Conservation (phyloP, 2,113 vertebrate species). For the Archocentrus centrarchus region DNA sequence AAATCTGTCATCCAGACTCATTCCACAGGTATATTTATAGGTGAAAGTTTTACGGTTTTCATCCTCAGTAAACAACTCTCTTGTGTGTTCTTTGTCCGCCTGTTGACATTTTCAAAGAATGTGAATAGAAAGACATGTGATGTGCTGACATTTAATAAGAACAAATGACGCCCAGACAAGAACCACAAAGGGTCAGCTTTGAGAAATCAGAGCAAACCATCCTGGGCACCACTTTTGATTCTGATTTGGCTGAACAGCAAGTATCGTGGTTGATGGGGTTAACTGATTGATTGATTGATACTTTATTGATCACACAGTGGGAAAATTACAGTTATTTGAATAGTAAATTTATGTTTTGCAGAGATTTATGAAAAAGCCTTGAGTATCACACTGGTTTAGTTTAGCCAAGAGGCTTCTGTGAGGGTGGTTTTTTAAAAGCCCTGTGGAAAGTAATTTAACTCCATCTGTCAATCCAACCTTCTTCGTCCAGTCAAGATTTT, state of each 20-base stretch:
- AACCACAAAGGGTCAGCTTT: conserved; percentile 26
- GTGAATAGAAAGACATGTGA: background rate
- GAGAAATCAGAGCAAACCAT: background rate
- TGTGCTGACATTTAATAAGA: conserved; percentile 31
- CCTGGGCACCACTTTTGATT: background rate
- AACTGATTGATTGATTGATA: too few species aligned
- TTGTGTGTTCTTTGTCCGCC: background rate
- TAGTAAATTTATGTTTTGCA: background rate
- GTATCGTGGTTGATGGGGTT: background rate
- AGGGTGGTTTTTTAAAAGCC: too few species aligned
- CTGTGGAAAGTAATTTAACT: too few species aligned
- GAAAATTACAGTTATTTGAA: background rate
- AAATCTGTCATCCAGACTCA: background rate
- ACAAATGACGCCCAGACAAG: conserved; percentile 10
- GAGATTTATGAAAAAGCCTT: too few species aligned
- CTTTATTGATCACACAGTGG: too few species aligned
- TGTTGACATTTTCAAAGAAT: conserved; percentile 6
- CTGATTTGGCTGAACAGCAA: background rate
- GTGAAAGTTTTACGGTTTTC: background rate
- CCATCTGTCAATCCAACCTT: too few species aligned
- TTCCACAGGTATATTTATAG: conserved; percentile 2
- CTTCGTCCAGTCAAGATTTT: too few species aligned
- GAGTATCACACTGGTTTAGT: background rate
- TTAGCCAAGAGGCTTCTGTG: background rate
- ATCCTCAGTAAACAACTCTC: background rate